A percentile compares a stretch with the other conserved stretches of the same genome.
phyloP scores from a whole-genome alignment of 2,888 invertebrate genomes.

The Epicampocera succincta region DNA sequence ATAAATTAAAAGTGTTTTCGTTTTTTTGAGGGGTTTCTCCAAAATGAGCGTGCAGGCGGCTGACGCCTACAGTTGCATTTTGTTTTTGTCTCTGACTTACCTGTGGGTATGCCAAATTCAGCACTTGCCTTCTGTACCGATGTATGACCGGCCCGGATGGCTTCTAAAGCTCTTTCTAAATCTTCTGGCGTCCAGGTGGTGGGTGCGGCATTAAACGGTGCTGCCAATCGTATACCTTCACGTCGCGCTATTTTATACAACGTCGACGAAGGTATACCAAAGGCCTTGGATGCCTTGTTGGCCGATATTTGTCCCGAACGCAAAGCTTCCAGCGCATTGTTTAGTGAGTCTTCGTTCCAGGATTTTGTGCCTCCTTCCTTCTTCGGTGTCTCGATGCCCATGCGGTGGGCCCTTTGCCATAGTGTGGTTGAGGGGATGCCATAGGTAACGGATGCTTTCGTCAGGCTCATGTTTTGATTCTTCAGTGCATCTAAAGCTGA shows the following conservation, averaged over 20 bases:
- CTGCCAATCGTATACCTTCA: constrained; percentile 93
- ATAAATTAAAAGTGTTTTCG: constrained; percentile 7
- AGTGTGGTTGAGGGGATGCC: constrained; percentile 95
- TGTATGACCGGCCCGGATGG: constrained; percentile 90
- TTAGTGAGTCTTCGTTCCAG: constrained; percentile 93
- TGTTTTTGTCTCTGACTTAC: constrained; percentile 77
- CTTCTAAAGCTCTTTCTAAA: constrained; percentile 89
- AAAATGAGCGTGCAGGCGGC: constrained; percentile 1
- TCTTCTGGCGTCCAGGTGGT: constrained; percentile 94
- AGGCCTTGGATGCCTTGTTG: constrained; percentile 95
- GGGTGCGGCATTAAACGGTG: constrained; percentile 95
- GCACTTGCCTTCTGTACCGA: constrained; percentile 93
- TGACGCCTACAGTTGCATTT: not conserved
- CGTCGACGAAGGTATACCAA: constrained; percentile 94
- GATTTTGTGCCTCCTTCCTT: constrained; percentile 93
- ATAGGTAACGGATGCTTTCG: constrained; percentile 92
- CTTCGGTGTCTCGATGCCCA: constrained; percentile 95
- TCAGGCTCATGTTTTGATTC: constrained; percentile 93
- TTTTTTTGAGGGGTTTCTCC: constrained; percentile 7
- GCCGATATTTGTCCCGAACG: constrained; percentile 93
- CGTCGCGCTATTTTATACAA: constrained; percentile 94
- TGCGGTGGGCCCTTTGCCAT: constrained; percentile 94
- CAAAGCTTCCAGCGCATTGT: constrained; percentile 90
- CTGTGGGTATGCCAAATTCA: constrained; percentile 93
- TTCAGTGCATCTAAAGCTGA: constrained; percentile 92